Base-by-base conservation (phyloP, 1,140 invertebrate genomes). In the Apis florea region DNA sequence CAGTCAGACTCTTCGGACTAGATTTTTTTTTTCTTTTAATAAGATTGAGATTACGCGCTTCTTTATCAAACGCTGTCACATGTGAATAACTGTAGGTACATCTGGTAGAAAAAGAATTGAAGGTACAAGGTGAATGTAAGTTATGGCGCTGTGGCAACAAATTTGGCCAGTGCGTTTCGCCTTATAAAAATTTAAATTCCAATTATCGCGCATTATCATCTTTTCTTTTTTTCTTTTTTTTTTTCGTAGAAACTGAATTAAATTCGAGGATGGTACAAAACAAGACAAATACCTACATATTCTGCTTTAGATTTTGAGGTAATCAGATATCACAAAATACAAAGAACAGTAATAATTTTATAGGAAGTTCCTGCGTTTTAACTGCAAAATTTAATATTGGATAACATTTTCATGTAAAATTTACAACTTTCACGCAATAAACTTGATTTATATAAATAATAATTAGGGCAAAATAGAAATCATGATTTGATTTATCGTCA, bases 1-100 rank as follows among this genome's bases (percentile, higher is more conserved):
- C 84, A 88, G 83, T 90, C 86, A 88, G 83, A 89, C 88, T 86
- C 84, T 89, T 90, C 84, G 79, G 90, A 90, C 87, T 91, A 91
- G 89, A 91, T 90, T 90, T 89, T 86, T 31, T 26, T 71, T 71
- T 71, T 24, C 40, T 63, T 72, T 83, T 58, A 83, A 82, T 85
- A 82, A 80, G 64, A 87, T 85, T 83, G 83, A 87, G 87, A 81
- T 88, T 83, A 75, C 70, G 79, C 82, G 84, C 64, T 87, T 86
- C 74, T 84, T 87, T 86, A 80, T 81, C 82, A 84, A 89, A 90
- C 87, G 86, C 58, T 82, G 66, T 86, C 84, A 86, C 79, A 76
- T 80, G 82, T 83, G 82, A 86, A 72, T 86, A 83, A 63, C 79
- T 83, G 86, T 78, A 84, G 63, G 83, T 83, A 86, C 82, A 84